Base-by-base conservation (phyloP, 2,797 vertebrate species). In the Characodon lateralis region DNA sequence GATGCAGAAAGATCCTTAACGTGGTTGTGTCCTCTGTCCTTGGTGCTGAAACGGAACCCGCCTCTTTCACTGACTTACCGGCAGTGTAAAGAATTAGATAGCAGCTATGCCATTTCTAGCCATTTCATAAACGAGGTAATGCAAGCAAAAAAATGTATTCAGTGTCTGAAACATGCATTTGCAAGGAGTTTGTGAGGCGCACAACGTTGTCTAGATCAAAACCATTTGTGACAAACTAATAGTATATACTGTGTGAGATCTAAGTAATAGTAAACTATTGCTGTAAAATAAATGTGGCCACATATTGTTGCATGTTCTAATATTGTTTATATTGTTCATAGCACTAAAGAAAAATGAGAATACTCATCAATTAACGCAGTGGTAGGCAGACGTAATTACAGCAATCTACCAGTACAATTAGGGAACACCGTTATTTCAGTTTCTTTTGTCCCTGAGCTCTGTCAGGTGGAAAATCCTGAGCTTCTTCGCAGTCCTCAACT, bases 11-110 rank as follows among this genome's bases (percentile, higher is more conserved):
- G 26, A 63, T 2, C 10, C 14, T 35, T 31, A 20, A 74, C 61
- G 74, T 16, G 59, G 24, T n/a, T 53, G 16, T 73, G 83, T 80
- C 58, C 90, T 89, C 95, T 96, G 96, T 96, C 96, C 95, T 79
- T 94, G 95, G 95, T 96, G 89, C 96, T 96, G 95, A 92, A 91
- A 81, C 68, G 75, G 59, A 85, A 77, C 76, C 69, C 16, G 76
- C 77, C 55, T 51, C 81, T 75, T 79, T 73, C 41, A 46, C 77
- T 65, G 66, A 72, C 46, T 83, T 66, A 56, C 70, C 26, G 6
- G 1, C n/a, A 73, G 26, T 28, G 65, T 22, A n/a, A 46, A 68
- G 41, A n/a, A 46, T 66, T 6, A 66, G 35, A 41, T 66, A 12
- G 24, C 66, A 69, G 41, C 66, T 41, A n/a, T 26, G 46, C 39